Conservation (phyloP, 2,888 invertebrate species). For the Oxystoma pomonae region DNA sequence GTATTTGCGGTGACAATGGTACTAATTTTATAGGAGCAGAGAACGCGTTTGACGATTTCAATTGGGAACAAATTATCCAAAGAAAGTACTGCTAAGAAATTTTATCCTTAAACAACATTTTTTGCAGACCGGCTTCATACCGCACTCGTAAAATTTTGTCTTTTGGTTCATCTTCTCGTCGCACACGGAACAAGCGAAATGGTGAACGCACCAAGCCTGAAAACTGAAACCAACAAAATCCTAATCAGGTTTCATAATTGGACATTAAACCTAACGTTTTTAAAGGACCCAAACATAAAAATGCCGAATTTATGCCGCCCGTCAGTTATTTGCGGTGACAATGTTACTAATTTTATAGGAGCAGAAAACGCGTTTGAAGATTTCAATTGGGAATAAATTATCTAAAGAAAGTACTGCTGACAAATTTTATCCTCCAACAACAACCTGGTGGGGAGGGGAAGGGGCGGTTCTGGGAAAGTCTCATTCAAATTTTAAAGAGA, state of each 20-base stretch:
- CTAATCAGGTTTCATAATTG: background rate
- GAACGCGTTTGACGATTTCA: no score
- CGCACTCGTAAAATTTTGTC: constrained; percentile 98
- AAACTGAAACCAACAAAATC: constrained; percentile 66
- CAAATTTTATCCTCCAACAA: no score
- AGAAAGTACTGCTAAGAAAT: no score
- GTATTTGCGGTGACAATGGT: background rate
- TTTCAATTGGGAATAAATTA: no score
- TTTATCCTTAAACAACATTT: constrained; percentile 96
- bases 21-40: background rate
- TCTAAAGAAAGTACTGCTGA: no score
- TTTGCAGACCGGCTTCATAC: constrained; percentile 97
- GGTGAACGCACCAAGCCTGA: constrained; percentile 99
- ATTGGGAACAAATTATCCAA: no score
- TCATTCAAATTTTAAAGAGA: no score
- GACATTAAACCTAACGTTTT: background rate
- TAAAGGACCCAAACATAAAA: background rate
- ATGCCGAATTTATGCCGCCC: background rate
- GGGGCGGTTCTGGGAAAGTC: no score
- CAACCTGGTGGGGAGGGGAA: no score
- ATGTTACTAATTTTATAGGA: background rate
- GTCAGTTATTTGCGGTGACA: constrained; percentile 41
- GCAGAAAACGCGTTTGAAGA: no score
- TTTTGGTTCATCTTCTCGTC: constrained; percentile 94
- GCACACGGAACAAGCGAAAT: constrained; percentile 96